A percentile compares a stretch with the other conserved stretches of the same genome.
phyloP scores from a whole-genome alignment of 2,888 invertebrate species.

The Nycteola revayana region DNA sequence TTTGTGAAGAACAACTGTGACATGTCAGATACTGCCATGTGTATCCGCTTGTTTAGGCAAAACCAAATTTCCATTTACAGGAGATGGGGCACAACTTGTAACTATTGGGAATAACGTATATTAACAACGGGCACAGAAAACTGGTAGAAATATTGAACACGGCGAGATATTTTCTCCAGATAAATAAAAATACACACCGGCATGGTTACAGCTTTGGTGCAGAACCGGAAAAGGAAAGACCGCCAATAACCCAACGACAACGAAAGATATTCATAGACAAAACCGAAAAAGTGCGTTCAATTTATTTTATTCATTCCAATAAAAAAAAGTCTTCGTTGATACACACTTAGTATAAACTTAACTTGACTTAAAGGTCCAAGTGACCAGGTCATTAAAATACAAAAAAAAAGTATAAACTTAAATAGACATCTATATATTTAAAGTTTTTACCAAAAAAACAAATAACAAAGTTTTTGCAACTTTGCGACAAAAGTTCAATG shows the following conservation, averaged over 20 bases:
- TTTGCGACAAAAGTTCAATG: no score
- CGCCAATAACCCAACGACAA: conserved; percentile 55
- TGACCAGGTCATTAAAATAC: no score
- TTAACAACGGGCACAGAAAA: conserved; percentile 39
- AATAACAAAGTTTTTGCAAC: no score
- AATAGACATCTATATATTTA: no score
- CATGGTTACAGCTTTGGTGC: conserved; percentile 81
- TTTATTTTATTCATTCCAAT: no score
- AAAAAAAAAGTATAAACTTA: no score
- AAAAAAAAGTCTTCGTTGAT: no score
- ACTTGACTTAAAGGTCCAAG: no score
- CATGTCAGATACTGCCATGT: conserved; percentile 77
- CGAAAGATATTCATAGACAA: conserved; percentile 29
- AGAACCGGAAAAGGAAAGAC: conserved; percentile 82
- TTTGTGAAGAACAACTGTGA: conserved; percentile 40
- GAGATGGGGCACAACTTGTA: conserved; percentile 17
- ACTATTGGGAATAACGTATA: conserved; percentile 30
- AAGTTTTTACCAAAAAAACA: no score
- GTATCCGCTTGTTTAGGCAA: conserved; percentile 56
- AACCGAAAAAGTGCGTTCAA: conserved; percentile 12
- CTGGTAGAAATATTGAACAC: conserved; percentile 41
- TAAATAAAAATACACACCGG: conserved; percentile 78
- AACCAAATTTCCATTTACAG: conserved; percentile 21
- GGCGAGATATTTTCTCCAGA: conserved; percentile 43
- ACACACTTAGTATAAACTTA: no score